Evolutionary conservation across 2,113 vertebrate genomes (phyloP), one percentile per base, ranked within the genome.

Genomic region (Lonchura striata): DNA sequence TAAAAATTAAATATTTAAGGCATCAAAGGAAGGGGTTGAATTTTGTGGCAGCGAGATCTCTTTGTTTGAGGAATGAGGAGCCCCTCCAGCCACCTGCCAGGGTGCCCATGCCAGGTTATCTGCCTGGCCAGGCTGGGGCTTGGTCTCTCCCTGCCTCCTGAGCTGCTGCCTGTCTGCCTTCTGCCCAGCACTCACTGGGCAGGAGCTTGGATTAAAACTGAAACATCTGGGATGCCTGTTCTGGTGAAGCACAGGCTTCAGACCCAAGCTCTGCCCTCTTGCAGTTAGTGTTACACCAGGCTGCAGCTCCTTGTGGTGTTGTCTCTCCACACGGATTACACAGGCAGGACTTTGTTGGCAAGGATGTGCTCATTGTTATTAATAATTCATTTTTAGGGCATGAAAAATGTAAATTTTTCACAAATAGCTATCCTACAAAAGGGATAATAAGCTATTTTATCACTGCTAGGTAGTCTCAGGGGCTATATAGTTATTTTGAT

Each of bases 381-480:
- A 87, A 63, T 82, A 91, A 91, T 86, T 91, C 70, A 91, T 86
- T 92, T 90, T 37, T 61, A 50, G 41, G 37, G 84, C 61, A 89
- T n/a, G 65, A 57, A 79, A 75, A 76, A 79, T 68, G 11, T 52
- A 71, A 47, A 37, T 81, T 91, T 85, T 89, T 78, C 65, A 75
- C 60, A 81, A 81, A 70, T n/a, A 63, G 35, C 16, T 81, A 47
- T 31, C 23, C 44, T 68, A 50, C 53, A 75, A 64, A 92, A 91
- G 60, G 56, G 42, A 66, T 86, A 78, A 89, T 84, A 91, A 87
- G 74, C 22, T 94, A 27, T 70, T 95, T 93, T 82, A 52, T 91
- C 82, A 60, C 60, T 78, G 39, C 87, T 61, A 42, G 71, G 24
- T 42, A 63, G 50, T 92, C 90, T 82, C 85, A 57, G 41, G 53